Percentiles rank a stretch among this genome's conserved stretches.
These are phyloP conservation scores for Lycocorax pyrrhopterus DNA, from an alignment of 2,113 vertebrate species.

Conservation along the genomic window DNA sequence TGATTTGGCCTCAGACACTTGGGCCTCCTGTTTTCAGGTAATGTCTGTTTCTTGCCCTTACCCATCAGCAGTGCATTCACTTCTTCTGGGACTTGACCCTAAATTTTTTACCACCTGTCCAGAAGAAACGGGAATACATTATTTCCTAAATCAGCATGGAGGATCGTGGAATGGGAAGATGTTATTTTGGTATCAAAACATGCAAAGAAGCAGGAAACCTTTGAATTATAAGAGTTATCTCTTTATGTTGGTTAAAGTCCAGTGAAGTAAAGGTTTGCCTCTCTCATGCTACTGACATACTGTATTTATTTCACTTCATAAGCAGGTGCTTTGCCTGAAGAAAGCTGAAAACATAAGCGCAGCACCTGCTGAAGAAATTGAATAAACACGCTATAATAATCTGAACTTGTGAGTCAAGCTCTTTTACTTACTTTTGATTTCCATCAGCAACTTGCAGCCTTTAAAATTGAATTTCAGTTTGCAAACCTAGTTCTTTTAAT, in stretches of 20 bases:
- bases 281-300: neutral
- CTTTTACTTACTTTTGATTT: conserved; percentile 36
- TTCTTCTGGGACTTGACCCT: neutral
- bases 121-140: neutral
- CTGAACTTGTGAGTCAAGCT: neutral
- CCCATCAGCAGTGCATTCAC: rapidly evolving
- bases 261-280: neutral
- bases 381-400: neutral
- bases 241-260: neutral
- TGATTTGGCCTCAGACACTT: neutral
- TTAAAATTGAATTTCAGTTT: conserved; percentile 32
- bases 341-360: neutral
- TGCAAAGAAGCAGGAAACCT: neutral
- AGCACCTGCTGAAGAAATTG: conserved; percentile 3
- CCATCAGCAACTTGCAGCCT: neutral
- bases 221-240: neutral
- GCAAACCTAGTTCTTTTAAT: neutral
- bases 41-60: neutral
- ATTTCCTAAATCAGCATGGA: neutral
- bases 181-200: neutral
- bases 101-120: neutral
- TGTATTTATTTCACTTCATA: neutral
- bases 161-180: neutral
- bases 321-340: conserved; percentile 35
- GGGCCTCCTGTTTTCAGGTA: neutral